Conservation (phyloP, 2,113 vertebrate species). For the Onychostoma macrolepis region DNA sequence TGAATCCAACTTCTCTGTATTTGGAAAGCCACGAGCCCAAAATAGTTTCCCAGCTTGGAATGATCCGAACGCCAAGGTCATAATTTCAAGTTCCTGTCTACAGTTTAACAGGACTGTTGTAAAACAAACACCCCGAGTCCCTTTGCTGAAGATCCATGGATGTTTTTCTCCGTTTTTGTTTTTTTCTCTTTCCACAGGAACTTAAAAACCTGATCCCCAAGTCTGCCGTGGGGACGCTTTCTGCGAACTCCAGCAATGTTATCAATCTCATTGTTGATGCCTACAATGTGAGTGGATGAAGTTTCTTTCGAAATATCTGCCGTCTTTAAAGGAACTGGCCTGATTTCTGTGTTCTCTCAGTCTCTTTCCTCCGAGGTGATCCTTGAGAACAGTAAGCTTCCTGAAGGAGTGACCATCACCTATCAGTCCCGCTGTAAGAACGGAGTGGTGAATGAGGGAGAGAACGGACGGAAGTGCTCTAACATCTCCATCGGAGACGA, state of each 20-base stretch:
- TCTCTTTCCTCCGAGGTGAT: slow-evolving; percentile 98
- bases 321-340: neutral
- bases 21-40: slow-evolving; percentile 27
- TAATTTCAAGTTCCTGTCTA: slow-evolving; percentile 46
- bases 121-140: slow-evolving; percentile 32
- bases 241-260: slow-evolving; percentile 97
- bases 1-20: slow-evolving; percentile 1
- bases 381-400: slow-evolving; percentile 90
- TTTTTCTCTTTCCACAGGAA: slow-evolving; percentile 76
- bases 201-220: slow-evolving; percentile 97
- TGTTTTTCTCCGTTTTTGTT: slow-evolving; percentile 26
- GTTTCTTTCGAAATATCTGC: neutral
- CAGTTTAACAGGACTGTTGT: slow-evolving; percentile 4
- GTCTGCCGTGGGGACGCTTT: slow-evolving; percentile 93
- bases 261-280: slow-evolving; percentile 97
- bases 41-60: slow-evolving; percentile 46
- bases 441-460: slow-evolving; percentile 84
- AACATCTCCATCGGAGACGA: slow-evolving; percentile 98
- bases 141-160: slow-evolving; percentile 22
- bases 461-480: slow-evolving; percentile 92
- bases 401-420: slow-evolving; percentile 88
- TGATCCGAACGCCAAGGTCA: slow-evolving; percentile 18
- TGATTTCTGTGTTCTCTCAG: slow-evolving; percentile 66
- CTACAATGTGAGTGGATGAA: slow-evolving; percentile 88
- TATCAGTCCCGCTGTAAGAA: slow-evolving; percentile 96